These are phyloP conservation scores for Sapayoa aenigma DNA, from an alignment of 2,113 vertebrate species.

Conservation along the genomic window DNA sequence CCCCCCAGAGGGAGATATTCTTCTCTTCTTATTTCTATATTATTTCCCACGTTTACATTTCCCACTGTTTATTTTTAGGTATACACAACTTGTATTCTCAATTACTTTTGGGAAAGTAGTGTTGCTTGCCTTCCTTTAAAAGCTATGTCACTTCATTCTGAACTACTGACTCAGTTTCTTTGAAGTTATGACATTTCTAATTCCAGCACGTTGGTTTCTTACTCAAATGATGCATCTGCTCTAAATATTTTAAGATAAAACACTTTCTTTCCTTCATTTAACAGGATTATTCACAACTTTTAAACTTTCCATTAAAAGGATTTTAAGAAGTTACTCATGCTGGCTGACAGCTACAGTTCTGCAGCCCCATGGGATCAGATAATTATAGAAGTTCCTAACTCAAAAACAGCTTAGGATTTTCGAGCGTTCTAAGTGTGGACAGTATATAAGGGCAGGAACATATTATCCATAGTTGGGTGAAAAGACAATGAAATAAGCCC, in stretches of 20 bases:
- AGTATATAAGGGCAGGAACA: background rate
- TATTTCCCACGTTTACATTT: background rate
- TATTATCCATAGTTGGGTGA: background rate
- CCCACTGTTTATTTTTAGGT: background rate
- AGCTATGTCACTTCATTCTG: background rate
- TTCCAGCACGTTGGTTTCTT: background rate
- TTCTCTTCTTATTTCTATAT: background rate
- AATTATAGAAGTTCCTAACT: background rate
- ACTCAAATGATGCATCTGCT: background rate
- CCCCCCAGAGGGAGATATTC: background rate
- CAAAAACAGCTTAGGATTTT: background rate
- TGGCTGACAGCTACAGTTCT: background rate
- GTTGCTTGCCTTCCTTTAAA: background rate
- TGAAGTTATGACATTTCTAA: constrained; percentile 11
- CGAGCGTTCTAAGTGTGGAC: background rate
- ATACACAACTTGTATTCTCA: background rate
- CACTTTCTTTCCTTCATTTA: background rate
- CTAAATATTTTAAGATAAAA: background rate
- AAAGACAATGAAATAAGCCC: background rate
- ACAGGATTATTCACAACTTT: background rate
- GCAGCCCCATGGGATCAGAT: background rate
- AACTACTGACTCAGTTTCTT: constrained; percentile 16
- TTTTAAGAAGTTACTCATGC: background rate
- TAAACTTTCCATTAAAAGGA: background rate
- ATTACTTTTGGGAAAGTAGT: background rate